Conservation (phyloP, 1,140 invertebrate genomes). For the Drusus annulatus region DNA sequence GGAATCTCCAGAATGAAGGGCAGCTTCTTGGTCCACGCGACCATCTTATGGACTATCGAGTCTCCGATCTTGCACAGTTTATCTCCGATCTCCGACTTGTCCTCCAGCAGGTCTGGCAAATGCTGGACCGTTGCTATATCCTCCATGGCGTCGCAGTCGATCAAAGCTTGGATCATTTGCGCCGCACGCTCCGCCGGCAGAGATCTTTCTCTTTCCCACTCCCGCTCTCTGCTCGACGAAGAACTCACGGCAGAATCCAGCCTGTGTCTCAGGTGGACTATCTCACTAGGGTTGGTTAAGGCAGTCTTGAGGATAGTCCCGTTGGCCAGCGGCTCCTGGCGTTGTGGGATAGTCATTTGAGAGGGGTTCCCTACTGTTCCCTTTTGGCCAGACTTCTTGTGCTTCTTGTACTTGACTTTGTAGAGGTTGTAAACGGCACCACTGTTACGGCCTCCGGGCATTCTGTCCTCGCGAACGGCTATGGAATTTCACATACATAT, state of each 20-base stretch:
- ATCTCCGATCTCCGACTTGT: conserved; percentile 91
- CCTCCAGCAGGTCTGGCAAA: conserved; percentile 90
- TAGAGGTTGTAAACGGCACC: conserved; percentile 99
- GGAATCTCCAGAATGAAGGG: conserved; percentile 97
- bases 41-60: conserved; percentile 96
- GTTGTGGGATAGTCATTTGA: conserved; percentile 69
- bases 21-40: conserved; percentile 97
- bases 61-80: conserved; percentile 96
- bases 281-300: conserved; percentile 93
- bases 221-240: conserved; percentile 66
- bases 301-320: conserved; percentile 95
- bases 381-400: conserved; percentile 85
- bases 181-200: conserved; percentile 86
- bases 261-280: conserved; percentile 88
- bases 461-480: conserved; percentile 98
- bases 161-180: conserved; percentile 90
- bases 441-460: conserved; percentile 98
- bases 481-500: conserved; percentile 47
- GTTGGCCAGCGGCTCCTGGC: conserved; percentile 84
- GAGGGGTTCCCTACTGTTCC: conserved; percentile 69
- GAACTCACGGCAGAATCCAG: conserved; percentile 90
- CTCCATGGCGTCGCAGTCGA: conserved; percentile 96
- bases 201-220: conserved; percentile 77
- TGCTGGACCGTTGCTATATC: conserved; percentile 93
- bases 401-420: conserved; percentile 99